Evolutionary conservation across 2,797 vertebrate genomes (phyloP), one percentile per base, ranked within the genome.

Genomic region (Danio aesculapii): DNA sequence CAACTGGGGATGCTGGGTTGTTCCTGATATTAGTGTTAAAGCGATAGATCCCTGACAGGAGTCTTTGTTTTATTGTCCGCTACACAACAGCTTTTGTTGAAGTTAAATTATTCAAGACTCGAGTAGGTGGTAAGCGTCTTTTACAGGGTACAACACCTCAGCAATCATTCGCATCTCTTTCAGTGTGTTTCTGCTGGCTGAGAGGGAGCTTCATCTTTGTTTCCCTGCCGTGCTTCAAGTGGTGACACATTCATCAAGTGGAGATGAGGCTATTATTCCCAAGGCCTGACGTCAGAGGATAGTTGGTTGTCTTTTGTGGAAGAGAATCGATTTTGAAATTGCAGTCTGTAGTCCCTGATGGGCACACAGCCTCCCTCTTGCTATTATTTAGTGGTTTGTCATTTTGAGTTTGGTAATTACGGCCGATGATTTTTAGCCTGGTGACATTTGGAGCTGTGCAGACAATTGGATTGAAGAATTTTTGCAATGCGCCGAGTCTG

Each of bases 271-370:
- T 57, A 72, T 85, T 82, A 62, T 83, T 83, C 67, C 21, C 52
- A 68, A 16, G 49, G 12, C 47, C 50, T 63, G 64, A 61, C 50
- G 71, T 74, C 62, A 70, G 19, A 57, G 61, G 67, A 62, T 67
- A 77, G 75, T 44, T 17, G 9, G 61, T 69, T 16, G 13, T 69
- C 71, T 78, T 81, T 74, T 78, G 72, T 64, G 43, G 66, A 30
- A 73, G 71, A 53, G 66, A 83, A 85, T 77, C 30, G 71, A 77
- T 85, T 84, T 83, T 77, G 43, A 87, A 86, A 84, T 82, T 84
- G 79, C 64, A 76, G 74, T 52, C 19, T 64, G 16, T 55, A 13
- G 55, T 61, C 53, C 19, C 69, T 67, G 77, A 75, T 70, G 57
- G 50, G 50, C 64, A 6, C 3, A 8, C 63, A 6, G 49, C 21